phyloP scores from a whole-genome alignment of 2,888 invertebrate species.

The Orgyia antiqua region DNA sequence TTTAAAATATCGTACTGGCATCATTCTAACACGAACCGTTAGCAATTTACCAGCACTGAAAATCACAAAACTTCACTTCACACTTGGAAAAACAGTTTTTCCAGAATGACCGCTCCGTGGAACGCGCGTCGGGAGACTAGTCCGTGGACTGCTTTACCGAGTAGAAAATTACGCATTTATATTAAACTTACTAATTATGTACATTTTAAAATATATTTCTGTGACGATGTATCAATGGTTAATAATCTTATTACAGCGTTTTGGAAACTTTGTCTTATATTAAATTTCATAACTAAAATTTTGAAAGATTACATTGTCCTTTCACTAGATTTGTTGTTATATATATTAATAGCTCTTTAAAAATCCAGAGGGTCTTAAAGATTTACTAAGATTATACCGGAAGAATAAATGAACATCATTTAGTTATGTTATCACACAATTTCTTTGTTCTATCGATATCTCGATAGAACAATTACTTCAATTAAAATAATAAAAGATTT shows the following conservation, averaged over 20 bases:
- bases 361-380: no score
- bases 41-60: constrained; percentile 44
- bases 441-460: no score
- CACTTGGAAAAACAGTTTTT: constrained; percentile 38
- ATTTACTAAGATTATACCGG: no score
- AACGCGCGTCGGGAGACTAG: constrained; percentile 56
- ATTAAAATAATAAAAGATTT: no score
- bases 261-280: constrained; percentile 8
- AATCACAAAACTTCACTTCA: constrained; percentile 59
- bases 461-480: no score
- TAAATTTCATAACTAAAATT: no score
- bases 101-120: constrained; percentile 51
- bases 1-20: constrained; percentile 48
- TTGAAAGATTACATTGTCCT: no score
- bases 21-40: constrained; percentile 66
- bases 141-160: constrained; percentile 17
- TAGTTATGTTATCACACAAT: no score
- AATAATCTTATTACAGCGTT: constrained; percentile 26
- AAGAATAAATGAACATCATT: no score
- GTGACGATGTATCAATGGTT: constrained; percentile 34
- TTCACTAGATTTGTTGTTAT: no score
- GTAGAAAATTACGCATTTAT: constrained; percentile 52
- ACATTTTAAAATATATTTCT: constrained; percentile 44
- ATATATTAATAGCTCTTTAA: no score
- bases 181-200: constrained; percentile 59